Conservation (phyloP, 2,888 invertebrate species). For the Himalopsyche kuldschensis region DNA sequence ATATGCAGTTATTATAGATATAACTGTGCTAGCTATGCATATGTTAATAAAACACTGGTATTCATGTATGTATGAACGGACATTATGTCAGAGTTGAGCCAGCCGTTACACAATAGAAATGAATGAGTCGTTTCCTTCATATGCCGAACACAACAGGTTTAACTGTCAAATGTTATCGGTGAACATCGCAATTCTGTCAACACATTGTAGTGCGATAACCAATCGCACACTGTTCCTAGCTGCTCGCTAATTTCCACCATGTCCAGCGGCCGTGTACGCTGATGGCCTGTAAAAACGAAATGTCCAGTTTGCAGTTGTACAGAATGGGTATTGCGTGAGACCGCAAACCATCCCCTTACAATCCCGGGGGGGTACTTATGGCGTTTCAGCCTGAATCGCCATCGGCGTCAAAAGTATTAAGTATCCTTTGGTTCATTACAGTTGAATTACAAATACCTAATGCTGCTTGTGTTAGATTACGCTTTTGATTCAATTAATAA, state of each 20-base stretch:
- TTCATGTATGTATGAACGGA: too few relatives aligned
- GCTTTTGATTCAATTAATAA: too few relatives aligned
- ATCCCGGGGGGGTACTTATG: constrained; percentile 11
- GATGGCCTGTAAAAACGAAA: constrained; percentile 5
- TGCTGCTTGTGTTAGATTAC: neutral
- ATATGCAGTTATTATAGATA: too few relatives aligned
- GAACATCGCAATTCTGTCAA: neutral
- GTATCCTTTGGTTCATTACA: neutral
- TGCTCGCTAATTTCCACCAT: neutral
- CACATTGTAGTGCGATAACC: constrained; percentile 1
- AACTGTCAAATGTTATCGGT: neutral
- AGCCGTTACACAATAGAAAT: neutral
- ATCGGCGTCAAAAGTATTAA: neutral
- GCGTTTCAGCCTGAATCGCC: neutral
- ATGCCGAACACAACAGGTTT: neutral
- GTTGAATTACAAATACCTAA: neutral
- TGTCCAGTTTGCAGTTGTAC: constrained; percentile 5
- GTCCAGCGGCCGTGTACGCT: neutral
- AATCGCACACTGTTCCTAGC: neutral
- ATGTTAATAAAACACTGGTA: too few relatives aligned
- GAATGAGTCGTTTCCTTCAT: neutral
- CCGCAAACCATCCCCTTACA: neutral
- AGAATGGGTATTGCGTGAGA: neutral
- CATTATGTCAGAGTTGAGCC: neutral
- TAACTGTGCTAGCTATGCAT: neutral